These are phyloP conservation scores for Drosophila prolongata DNA, from an alignment of 2,888 invertebrate genomes.

Conservation along the genomic window DNA sequence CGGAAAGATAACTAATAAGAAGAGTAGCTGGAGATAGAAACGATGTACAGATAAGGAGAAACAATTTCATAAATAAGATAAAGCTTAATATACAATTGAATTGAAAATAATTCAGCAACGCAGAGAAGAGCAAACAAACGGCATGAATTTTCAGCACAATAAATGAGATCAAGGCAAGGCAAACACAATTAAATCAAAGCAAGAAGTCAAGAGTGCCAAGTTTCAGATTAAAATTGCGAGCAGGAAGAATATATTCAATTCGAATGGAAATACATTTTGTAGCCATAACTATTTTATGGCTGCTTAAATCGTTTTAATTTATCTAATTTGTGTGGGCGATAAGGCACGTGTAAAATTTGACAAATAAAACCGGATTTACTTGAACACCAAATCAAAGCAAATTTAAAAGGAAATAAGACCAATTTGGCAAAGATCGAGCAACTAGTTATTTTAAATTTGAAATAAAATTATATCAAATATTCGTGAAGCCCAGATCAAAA, in stretches of 20 bases:
- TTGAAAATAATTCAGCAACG: conserved; percentile 26
- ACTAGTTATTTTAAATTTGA: background rate
- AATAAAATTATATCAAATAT: too few species aligned
- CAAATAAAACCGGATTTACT: background rate
- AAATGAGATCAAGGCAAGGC: conserved; percentile 29
- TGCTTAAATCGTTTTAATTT: conserved; percentile 4
- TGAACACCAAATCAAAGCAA: background rate
- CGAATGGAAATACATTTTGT: background rate
- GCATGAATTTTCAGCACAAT: conserved; percentile 7
- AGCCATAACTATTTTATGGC: background rate
- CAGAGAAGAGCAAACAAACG: conserved; percentile 6
- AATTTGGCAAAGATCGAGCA: background rate
- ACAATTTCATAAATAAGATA: conserved; percentile 36
- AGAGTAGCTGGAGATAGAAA: conserved; percentile 16
- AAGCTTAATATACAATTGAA: conserved; percentile 32
- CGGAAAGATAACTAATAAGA: conserved; percentile 4
- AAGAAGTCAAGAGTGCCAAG: conserved; percentile 11
- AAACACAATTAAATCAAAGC: conserved; percentile 22
- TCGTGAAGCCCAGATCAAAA: background rate
- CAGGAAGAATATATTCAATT: background rate
- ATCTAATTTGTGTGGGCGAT: background rate
- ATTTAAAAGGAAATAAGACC: background rate
- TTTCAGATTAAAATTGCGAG: conserved; percentile 4
- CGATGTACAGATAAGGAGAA: conserved; percentile 32
- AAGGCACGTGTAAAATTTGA: conserved; percentile 1